phyloP scores from a whole-genome alignment of 2,797 vertebrate species.

The Phoeniculus purpureus region DNA sequence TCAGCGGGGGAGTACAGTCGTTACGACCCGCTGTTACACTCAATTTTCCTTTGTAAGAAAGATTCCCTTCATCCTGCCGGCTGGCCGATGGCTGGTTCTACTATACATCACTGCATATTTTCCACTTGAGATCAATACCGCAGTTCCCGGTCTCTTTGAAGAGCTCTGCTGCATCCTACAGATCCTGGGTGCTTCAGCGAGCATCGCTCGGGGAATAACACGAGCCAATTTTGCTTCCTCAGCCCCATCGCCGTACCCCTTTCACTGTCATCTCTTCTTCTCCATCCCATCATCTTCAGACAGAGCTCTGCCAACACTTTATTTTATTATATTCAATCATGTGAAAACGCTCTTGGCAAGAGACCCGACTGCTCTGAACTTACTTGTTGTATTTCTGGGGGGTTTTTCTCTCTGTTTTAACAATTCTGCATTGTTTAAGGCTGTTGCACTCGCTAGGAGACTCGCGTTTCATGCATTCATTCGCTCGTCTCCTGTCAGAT shows the following conservation, averaged over 20 bases:
- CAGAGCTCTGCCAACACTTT: neutral
- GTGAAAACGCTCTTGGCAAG: constrained; percentile 18
- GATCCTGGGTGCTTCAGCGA: neutral
- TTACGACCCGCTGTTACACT: neutral
- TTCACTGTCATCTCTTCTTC: neutral
- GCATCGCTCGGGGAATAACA: neutral
- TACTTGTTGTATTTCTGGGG: neutral
- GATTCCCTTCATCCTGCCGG: neutral
- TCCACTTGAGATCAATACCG: constrained; percentile 29
- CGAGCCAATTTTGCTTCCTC: neutral
- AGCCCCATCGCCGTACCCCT: neutral
- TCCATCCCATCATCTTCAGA: neutral
- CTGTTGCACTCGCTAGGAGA: neutral
- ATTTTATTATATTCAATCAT: neutral
- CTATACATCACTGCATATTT: constrained; percentile 6
- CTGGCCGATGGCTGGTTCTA: neutral
- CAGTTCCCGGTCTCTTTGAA: neutral
- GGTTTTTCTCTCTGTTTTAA: neutral
- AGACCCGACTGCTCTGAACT: neutral
- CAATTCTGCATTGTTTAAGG: neutral
- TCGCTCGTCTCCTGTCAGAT: neutral
- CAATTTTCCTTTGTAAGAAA: neutral
- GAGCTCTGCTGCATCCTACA: neutral
- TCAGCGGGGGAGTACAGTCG: neutral
- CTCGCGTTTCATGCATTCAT: neutral